Percentiles rank a stretch among this genome's conserved stretches.
These are phyloP conservation scores for Protosalanx chinensis DNA, from an alignment of 2,797 vertebrate species.

Conservation along the genomic window DNA sequence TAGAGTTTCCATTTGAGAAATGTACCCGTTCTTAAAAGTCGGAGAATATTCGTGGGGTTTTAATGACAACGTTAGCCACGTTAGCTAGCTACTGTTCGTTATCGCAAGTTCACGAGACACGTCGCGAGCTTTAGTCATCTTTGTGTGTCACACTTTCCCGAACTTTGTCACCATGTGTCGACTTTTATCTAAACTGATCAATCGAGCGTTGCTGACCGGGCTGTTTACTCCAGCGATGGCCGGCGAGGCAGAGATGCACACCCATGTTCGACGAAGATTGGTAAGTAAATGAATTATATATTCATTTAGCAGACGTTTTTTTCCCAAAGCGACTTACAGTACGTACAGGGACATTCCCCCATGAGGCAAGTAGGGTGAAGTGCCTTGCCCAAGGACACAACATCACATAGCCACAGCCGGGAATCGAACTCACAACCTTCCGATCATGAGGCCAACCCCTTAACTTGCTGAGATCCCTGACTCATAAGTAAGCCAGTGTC, in stretches of 20 bases:
- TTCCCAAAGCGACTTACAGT: no score
- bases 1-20: neutral
- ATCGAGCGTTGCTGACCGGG: slow-evolving; percentile 45
- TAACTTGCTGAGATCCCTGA: no score
- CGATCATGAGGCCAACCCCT: no score
- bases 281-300: slow-evolving; percentile 48
- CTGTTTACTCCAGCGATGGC: slow-evolving; percentile 30
- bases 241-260: slow-evolving; percentile 38
- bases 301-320: no score
- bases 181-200: slow-evolving; percentile 53
- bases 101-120: slow-evolving; percentile 1
- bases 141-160: slow-evolving; percentile 32
- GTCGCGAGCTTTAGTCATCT: neutral
- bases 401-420: no score
- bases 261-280: slow-evolving; percentile 49
- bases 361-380: no score
- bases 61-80: neutral
- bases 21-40: neutral
- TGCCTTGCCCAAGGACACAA: no score
- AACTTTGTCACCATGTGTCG: slow-evolving; percentile 49
- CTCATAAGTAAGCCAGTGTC: no score
- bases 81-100: neutral
- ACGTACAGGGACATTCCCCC: no score
- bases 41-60: neutral
- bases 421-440: no score